Evolutionary conservation across 1,140 invertebrate species (phyloP), one percentile per base, ranked within the genome.

Genomic region (Cheumatopsyche charites): DNA sequence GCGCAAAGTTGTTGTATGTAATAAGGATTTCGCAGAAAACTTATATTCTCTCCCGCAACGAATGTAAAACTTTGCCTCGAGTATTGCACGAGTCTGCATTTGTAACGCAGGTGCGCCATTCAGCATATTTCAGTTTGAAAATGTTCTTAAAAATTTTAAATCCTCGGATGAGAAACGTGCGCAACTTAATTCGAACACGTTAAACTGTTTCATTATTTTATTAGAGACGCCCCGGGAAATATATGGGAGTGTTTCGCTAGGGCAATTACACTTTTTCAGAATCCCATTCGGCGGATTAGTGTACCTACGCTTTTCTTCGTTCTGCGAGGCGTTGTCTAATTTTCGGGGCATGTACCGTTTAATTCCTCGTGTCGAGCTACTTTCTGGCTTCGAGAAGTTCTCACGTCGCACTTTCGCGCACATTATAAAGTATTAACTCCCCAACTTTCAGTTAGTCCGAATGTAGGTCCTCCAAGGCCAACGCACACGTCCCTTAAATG

Each of bases 331-430:
- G 19, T 23, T 36, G 29, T 36, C 62, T 67, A 67, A 67, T 67
- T 67, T 67, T 17, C 43, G n/a, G 43, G 65, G 42, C 65, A 21
- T 67, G 65, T 49, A 45, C n/a, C 43, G 13, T 26, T 67, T 67
- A 67, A 67, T 67, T 49, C 43, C 6, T 21, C 25, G 43, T 41
- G 36, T 19, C 41, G 62, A 42, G 29, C 4, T 15, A 65, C 62
- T 65, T 62, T 11, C 9, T 6, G 25, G 26, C 6, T 43, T 36
- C 25, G 29, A 65, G 41, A 43, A 36, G n/a, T 19, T 23, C 17
- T 21, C 17, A 43, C 36, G 29, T 65, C 62, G 15, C 29, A 65
- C 36, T 36, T 65, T 65, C 62, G 17, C 29, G 36, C 19, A 65
- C 43, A 62, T 62, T 62, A 26, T 21, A 19, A 52, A 9, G 47